phyloP scores from a whole-genome alignment of 2,113 vertebrate genomes.

The Zeus faber region DNA sequence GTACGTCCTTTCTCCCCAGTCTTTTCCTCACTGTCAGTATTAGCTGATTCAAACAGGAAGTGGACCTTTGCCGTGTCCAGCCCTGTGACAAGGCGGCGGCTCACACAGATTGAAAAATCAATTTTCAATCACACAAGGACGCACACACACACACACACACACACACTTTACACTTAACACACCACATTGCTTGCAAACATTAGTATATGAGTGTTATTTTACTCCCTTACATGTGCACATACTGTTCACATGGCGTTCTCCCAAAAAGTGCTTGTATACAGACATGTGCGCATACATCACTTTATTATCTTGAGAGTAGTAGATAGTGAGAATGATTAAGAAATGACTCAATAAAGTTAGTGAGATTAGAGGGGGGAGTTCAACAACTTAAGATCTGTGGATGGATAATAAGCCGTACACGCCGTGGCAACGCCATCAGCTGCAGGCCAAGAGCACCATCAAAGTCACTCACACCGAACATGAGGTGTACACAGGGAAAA shows the following conservation, averaged over 20 bases:
- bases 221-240: too few relatives aligned
- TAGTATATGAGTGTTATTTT: too few relatives aligned
- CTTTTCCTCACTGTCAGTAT: slow-evolving; percentile 16
- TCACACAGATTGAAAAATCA: slow-evolving; percentile 53
- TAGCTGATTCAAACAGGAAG: slow-evolving; percentile 50
- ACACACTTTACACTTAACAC: not conserved
- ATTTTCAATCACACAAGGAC: slow-evolving; percentile 47
- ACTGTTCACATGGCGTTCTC: not conserved
- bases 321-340: too few relatives aligned
- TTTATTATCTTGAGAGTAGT: not conserved
- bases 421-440: too few relatives aligned
- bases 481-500: too few relatives aligned
- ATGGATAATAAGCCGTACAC: too few relatives aligned
- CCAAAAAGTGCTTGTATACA: not conserved
- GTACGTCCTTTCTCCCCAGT: not conserved
- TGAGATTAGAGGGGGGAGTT: too few relatives aligned
- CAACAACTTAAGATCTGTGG: not conserved
- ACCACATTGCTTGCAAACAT: not conserved
- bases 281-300: not conserved
- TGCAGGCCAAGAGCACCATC: too few relatives aligned
- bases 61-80: slow-evolving; percentile 37
- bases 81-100: slow-evolving; percentile 39
- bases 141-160: slow-evolving; percentile 10
- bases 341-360: too few relatives aligned
- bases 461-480: too few relatives aligned